phyloP scores from a whole-genome alignment of 2,113 vertebrate species.

The Desmodus rotundus region DNA sequence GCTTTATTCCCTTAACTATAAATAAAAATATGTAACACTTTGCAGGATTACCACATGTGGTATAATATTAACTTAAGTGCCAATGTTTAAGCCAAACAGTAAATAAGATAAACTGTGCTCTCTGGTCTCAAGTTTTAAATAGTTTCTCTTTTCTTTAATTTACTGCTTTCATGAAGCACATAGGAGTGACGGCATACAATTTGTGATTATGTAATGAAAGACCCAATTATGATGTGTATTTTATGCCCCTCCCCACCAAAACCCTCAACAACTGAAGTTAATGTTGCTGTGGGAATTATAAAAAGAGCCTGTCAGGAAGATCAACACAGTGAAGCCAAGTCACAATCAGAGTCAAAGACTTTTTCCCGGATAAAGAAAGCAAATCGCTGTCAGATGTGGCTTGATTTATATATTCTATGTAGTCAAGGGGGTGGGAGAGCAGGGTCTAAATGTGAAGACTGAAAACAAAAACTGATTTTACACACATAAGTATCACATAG shows the following conservation, averaged over 20 bases:
- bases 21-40: constrained; percentile 67
- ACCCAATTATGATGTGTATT: constrained; percentile 23
- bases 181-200: constrained; percentile 18
- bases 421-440: background rate
- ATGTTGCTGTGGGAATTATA: constrained; percentile 12
- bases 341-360: constrained; percentile 23
- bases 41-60: constrained; percentile 57
- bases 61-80: constrained; percentile 56
- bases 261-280: background rate
- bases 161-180: constrained; percentile 50
- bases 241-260: background rate
- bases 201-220: constrained; percentile 55
- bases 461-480: constrained; percentile 23
- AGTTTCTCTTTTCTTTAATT: constrained; percentile 49
- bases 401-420: constrained; percentile 37
- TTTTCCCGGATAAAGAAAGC: constrained; percentile 26
- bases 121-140: constrained; percentile 54
- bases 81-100: constrained; percentile 53
- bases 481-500: background rate
- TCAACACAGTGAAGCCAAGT: background rate
- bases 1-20: constrained; percentile 63
- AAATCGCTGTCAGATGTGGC: constrained; percentile 43
- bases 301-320: constrained; percentile 43
- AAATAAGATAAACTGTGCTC: constrained; percentile 58
- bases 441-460: background rate